These are phyloP conservation scores for Morelia viridis DNA, from an alignment of 2,797 vertebrate genomes.

Conservation along the genomic window DNA sequence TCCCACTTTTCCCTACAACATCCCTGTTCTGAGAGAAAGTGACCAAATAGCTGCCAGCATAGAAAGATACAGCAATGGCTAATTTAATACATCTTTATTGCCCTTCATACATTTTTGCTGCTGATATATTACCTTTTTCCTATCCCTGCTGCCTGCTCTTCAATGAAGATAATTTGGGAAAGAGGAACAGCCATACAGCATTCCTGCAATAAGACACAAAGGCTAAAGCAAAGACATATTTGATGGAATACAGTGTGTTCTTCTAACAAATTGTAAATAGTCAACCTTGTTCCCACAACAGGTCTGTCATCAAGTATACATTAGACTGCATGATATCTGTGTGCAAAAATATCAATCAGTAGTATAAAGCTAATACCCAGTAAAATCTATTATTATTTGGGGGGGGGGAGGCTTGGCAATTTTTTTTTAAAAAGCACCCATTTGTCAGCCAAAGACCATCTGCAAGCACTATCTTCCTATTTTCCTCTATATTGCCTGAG, in stretches of 20 bases:
- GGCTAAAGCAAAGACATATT: slow-evolving; percentile 7
- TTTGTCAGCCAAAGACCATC: neutral
- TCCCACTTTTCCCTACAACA: neutral
- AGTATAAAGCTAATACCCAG: neutral
- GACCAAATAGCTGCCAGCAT: neutral
- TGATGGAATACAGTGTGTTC: neutral
- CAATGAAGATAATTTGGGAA: slow-evolving; percentile 91
- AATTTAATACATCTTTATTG: neutral
- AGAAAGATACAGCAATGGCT: neutral
- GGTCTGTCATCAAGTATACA: neutral
- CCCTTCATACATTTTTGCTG: neutral
- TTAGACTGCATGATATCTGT: neutral
- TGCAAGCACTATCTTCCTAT: neutral
- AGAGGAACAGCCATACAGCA: slow-evolving; percentile 90
- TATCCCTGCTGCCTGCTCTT: slow-evolving; percentile 94
- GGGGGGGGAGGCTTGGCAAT: neutral
- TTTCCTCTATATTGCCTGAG: neutral
- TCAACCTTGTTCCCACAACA: neutral
- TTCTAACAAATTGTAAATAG: neutral
- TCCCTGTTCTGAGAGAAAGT: neutral
- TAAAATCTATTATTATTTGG: neutral
- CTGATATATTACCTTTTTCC: slow-evolving; percentile 86
- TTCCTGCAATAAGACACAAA: slow-evolving; percentile 76
- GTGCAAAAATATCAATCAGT: neutral
- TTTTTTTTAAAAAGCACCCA: neutral